Base-by-base conservation (phyloP, 2,113 vertebrate species). In the Centropus unirufus region DNA sequence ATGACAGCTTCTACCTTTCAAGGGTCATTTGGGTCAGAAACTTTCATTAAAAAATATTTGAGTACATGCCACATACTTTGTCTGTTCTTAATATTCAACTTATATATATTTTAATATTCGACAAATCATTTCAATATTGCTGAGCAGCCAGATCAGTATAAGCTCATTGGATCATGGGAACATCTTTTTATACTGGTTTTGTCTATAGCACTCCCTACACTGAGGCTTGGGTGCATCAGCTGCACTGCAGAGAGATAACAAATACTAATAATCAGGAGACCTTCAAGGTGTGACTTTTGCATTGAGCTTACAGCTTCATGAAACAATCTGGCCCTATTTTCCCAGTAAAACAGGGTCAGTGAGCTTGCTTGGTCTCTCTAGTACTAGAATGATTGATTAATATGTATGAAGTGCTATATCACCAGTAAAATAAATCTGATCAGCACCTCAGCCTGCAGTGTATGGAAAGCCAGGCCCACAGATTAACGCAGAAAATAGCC, bases 11-110 rank as follows among this genome's bases (percentile, higher is more conserved):
- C 90, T 97, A 92, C 95, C 87, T 97, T 93, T 90, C 57, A 78
- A 68, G 52, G 92, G 88, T 95, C 83, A 36, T 81, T 54, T 93
- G 69, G 93, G 88, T 83, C 80, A 95, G 76, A 96, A 88, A 73
- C 82, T 96, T 96, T 97, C 91, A 94, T 96, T 97, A 81, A 96
- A 95, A 96, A 96, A 96, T 95, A 96, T 93, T 96, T 95, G 94
- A 96, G 76, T 64, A 61, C 90, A 61, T 59, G 90, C 95, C 94
- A 94, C 66, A 87, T 93, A 78, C 92, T 49, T 93, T 89, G 61
- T 95, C 94, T 96, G 94, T 76, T 93, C 36, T 36, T 36, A 36
- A 36, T 95, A 92, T 96, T 90, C 88, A 74, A 61, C 36, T 36
- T 36, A 36, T 36, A 36, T 36, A 36, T 36, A 36, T 95, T 83